Conservation (phyloP, 2,888 invertebrate genomes). For the Watsonalla cultraria region DNA sequence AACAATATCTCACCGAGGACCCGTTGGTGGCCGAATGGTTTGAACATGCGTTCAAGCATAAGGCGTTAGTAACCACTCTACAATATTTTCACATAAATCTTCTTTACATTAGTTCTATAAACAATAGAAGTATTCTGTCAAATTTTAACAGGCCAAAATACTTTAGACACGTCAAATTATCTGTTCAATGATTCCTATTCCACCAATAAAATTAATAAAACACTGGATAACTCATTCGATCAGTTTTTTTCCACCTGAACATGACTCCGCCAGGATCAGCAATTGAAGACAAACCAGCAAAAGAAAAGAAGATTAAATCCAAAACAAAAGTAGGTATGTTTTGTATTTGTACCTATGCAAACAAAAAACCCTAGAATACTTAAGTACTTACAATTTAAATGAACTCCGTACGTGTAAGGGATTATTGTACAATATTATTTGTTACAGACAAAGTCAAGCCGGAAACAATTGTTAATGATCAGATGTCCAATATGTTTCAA, state of each 20-base stretch:
- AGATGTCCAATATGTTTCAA: conserved; percentile 44
- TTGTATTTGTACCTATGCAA: neutral
- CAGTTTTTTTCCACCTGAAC: conserved; percentile 2
- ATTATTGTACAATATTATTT: neutral
- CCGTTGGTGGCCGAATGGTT: no score
- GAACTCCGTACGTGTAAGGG: no score
- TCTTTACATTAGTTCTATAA: no score
- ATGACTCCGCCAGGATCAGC: conserved; percentile 19
- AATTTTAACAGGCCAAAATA: no score
- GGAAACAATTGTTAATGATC: conserved; percentile 24
- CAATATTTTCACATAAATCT: no score
- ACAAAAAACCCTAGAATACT: neutral
- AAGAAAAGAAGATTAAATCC: conserved; percentile 18
- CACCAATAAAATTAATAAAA: neutral
- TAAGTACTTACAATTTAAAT: neutral
- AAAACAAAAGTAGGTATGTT: conserved; percentile 15
- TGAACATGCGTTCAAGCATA: no score
- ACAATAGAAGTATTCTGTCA: no score
- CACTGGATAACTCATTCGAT: neutral
- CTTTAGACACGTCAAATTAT: neutral
- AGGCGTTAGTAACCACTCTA: no score
- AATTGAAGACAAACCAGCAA: conserved; percentile 15
- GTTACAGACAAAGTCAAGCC: conserved; percentile 21
- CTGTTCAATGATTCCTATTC: neutral
- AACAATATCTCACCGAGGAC: no score